A percentile compares a stretch with the other conserved stretches of the same genome.
phyloP scores from a whole-genome alignment of 2,888 invertebrate species.

The Thera obeliscata region DNA sequence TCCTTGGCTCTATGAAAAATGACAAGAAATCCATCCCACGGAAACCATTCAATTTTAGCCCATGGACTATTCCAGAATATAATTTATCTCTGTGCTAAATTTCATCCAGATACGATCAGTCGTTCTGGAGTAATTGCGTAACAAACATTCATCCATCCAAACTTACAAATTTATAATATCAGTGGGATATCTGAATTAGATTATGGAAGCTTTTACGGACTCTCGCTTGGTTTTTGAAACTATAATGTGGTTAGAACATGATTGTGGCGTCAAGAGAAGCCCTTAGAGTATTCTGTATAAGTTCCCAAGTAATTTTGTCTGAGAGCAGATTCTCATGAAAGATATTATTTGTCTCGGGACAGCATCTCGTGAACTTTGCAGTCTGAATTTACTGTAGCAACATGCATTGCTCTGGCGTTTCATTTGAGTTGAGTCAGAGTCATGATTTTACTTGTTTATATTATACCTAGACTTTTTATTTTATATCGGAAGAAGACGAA shows the following conservation, averaged over 20 bases:
- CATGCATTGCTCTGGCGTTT: slow-evolving; percentile 30
- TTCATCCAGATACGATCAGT: no score
- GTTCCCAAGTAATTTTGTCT: slow-evolving; percentile 36
- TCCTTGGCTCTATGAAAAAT: no score
- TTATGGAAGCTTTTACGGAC: not conserved
- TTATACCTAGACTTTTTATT: not conserved
- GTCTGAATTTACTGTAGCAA: slow-evolving; percentile 31
- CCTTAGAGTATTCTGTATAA: slow-evolving; percentile 25
- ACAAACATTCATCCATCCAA: no score
- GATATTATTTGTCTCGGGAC: slow-evolving; percentile 38
- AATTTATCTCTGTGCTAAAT: no score
- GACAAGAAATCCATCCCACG: no score
- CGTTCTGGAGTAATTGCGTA: no score
- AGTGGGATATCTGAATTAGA: no score
- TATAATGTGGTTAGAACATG: not conserved
- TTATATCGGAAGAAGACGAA: no score
- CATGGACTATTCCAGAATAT: no score
- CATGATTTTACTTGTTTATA: slow-evolving; percentile 9
- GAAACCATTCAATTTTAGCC: no score
- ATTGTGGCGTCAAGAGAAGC: slow-evolving; percentile 1
- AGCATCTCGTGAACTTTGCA: slow-evolving; percentile 33
- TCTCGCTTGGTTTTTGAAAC: not conserved
- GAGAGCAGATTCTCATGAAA: slow-evolving; percentile 38
- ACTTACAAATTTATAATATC: no score
- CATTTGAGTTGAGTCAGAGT: slow-evolving; percentile 22